A percentile compares a stretch with the other conserved stretches of the same genome.
Conservation (phyloP, 2,797 vertebrate genomes). For the Microctenopoma steveboyesi region DNA sequence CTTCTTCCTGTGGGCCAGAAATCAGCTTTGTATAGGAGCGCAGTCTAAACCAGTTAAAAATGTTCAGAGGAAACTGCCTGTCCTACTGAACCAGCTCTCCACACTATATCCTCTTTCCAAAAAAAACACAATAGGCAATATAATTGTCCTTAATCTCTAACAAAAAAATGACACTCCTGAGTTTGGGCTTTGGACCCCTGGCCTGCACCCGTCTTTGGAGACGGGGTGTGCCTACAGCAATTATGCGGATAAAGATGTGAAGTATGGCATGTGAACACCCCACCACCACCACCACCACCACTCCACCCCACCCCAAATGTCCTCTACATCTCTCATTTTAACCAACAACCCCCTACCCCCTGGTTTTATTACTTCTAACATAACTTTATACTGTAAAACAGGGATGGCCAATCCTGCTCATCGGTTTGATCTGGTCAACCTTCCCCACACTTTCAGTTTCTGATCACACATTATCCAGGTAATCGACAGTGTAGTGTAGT, state of each 20-base stretch:
- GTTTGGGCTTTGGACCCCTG: slow-evolving; percentile 46
- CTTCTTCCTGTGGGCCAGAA: slow-evolving; percentile 79
- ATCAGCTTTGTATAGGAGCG: slow-evolving; percentile 47
- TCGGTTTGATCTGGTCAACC: too few relatives aligned
- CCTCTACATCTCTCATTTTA: slow-evolving; percentile 2
- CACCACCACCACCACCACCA: too few relatives aligned
- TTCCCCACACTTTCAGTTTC: too few relatives aligned
- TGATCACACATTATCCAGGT: too few relatives aligned
- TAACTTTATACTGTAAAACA: not conserved
- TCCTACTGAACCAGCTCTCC: slow-evolving; percentile 33
- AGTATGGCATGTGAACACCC: slow-evolving; percentile 47
- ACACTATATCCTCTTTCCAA: slow-evolving; percentile 32
- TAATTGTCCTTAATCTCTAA: slow-evolving; percentile 50
- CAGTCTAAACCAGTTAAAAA: slow-evolving; percentile 27
- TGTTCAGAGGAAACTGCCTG: slow-evolving; percentile 27
- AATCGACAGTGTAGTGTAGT: too few relatives aligned
- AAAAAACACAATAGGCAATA: slow-evolving; percentile 31
- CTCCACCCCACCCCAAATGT: slow-evolving; percentile 10
- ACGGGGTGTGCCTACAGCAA: slow-evolving; percentile 61
- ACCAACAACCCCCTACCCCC: not conserved
- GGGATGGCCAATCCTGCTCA: too few relatives aligned
- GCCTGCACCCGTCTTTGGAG: slow-evolving; percentile 74
- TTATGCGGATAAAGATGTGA: slow-evolving; percentile 68
- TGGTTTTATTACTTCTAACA: slow-evolving; percentile 13
- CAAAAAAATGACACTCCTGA: slow-evolving; percentile 45